Conservation (phyloP, 2,113 vertebrate species). For the Pseudois nayaur region DNA sequence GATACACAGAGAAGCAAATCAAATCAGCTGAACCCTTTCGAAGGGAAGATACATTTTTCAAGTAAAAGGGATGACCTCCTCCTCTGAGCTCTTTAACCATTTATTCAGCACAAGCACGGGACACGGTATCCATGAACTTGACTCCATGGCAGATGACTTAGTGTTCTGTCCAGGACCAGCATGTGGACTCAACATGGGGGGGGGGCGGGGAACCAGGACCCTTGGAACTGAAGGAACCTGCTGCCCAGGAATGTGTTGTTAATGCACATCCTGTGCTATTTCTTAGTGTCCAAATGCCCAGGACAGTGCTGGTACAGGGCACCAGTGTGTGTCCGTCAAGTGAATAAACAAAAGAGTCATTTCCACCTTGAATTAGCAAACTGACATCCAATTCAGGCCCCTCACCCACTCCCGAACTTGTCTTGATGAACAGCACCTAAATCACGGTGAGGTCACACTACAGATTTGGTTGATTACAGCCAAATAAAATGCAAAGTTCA, state of each 20-base stretch:
- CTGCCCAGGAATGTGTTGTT: neutral
- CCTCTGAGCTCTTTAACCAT: neutral
- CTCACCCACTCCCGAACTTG: neutral
- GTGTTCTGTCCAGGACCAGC: neutral
- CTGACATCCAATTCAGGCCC: neutral
- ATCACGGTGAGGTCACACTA: neutral
- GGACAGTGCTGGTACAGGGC: neutral
- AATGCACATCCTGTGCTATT: neutral
- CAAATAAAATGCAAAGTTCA: neutral
- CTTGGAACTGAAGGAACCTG: neutral
- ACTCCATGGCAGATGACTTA: neutral
- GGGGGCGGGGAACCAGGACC: neutral
- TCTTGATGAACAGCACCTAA: neutral
- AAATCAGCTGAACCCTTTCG: neutral
- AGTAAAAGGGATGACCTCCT: neutral
- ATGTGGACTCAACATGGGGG: rapidly evolving
- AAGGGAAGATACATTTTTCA: neutral
- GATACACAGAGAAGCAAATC: neutral
- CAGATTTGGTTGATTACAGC: neutral
- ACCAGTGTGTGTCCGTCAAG: neutral
- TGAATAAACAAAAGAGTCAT: neutral
- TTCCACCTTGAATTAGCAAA: neutral
- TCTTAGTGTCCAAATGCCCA: too few relatives aligned
- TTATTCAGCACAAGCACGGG: neutral
- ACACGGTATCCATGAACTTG: rapidly evolving